phyloP scores from a whole-genome alignment of 1,140 invertebrate genomes.

The Cephus cinctus region DNA sequence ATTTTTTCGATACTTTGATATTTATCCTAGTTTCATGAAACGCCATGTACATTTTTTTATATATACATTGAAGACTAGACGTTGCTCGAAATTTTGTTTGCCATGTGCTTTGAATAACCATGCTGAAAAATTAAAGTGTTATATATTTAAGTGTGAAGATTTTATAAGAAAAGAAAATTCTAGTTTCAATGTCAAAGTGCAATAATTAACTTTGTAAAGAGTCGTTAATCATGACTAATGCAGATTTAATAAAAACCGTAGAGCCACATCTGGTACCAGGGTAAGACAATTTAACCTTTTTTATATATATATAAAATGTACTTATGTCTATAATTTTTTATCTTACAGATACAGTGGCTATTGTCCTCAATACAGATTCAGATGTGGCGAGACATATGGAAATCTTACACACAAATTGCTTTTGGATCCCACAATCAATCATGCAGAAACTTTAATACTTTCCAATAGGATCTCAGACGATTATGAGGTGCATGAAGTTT shows the following conservation, averaged over 20 bases:
- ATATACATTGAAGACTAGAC: too few relatives aligned
- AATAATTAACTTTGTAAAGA: neutral
- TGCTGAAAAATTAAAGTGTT: too few relatives aligned
- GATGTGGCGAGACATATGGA: constrained; percentile 70
- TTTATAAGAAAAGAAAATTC: constrained; percentile 1
- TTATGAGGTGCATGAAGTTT: constrained; percentile 54
- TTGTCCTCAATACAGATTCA: constrained; percentile 69
- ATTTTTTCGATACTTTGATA: too few relatives aligned
- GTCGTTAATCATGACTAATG: constrained; percentile 22
- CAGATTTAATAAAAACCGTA: constrained; percentile 50
- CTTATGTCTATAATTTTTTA: constrained; percentile 2
- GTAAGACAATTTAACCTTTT: constrained; percentile 40
- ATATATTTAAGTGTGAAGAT: too few relatives aligned
- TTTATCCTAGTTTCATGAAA: too few relatives aligned
- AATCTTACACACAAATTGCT: constrained; percentile 69
- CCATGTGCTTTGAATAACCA: too few relatives aligned
- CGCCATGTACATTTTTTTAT: too few relatives aligned
- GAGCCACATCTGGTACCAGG: constrained; percentile 62
- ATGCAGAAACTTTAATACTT: constrained; percentile 67
- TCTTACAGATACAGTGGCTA: constrained; percentile 68
- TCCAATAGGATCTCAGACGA: constrained; percentile 62
- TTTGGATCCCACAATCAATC: constrained; percentile 67
- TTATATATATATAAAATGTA: neutral
- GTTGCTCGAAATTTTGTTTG: too few relatives aligned
- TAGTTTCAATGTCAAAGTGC: neutral